A percentile compares a stretch with the other conserved stretches of the same genome.
Evolutionary conservation across 2,113 vertebrate species (phyloP).

Genomic region (Sminthopsis crassicaudata): DNA sequence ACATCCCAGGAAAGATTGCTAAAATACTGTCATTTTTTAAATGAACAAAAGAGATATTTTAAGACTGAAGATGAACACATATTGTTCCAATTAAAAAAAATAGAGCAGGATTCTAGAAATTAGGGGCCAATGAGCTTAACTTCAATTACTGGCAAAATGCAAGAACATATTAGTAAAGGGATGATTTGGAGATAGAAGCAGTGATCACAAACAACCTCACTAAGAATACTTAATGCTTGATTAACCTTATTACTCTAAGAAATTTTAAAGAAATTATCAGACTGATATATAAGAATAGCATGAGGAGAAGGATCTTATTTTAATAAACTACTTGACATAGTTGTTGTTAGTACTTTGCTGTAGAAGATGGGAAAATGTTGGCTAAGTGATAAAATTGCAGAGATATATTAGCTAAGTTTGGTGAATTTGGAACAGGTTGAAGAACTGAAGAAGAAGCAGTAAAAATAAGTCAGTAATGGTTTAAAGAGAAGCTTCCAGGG

Average conservation of each 20-base stretch:
- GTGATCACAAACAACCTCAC: too few relatives aligned
- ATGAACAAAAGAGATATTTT: too few relatives aligned
- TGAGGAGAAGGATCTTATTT: background rate
- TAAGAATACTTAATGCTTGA: too few relatives aligned
- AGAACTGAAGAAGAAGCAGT: background rate
- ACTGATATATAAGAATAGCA: background rate
- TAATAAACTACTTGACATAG: background rate
- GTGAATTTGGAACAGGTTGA: background rate
- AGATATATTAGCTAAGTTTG: background rate
- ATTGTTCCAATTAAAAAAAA: too few relatives aligned
- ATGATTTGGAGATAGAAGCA: too few relatives aligned
- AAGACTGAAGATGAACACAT: too few relatives aligned
- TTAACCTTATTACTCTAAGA: background rate
- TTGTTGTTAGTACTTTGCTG: background rate
- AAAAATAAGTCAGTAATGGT: background rate
- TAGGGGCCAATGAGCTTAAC: too few relatives aligned
- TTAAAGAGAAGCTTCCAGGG: background rate
- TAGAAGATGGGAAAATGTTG: background rate
- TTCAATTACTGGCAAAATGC: too few relatives aligned
- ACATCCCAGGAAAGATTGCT: too few relatives aligned
- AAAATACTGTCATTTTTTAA: too few relatives aligned
- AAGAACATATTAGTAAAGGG: too few relatives aligned
- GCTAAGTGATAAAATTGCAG: background rate
- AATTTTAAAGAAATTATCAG: background rate
- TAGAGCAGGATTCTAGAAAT: too few relatives aligned